Conservation (phyloP, 1,140 invertebrate genomes). For the Stenopsyche tienmushanensis region DNA sequence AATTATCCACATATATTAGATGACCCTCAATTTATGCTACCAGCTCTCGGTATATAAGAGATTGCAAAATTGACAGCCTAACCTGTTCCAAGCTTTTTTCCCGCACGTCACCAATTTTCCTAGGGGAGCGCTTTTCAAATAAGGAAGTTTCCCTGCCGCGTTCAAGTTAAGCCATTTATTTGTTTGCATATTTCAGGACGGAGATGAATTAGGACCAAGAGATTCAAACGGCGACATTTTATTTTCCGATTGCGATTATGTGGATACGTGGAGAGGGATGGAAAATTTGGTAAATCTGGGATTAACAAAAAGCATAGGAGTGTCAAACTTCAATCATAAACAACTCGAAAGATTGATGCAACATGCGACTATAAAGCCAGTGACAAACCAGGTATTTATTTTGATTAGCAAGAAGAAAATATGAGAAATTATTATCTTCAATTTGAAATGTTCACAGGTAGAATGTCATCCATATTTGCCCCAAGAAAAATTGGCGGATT, state of each 20-base stretch:
- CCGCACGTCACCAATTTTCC: background rate
- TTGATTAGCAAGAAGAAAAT: background rate
- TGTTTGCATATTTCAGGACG: slow-evolving; percentile 17
- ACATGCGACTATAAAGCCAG: slow-evolving; percentile 68
- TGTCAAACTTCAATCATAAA: slow-evolving; percentile 82
- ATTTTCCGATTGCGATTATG: slow-evolving; percentile 67
- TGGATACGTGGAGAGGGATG: slow-evolving; percentile 82
- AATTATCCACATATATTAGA: too few relatives aligned
- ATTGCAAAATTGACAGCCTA: too few relatives aligned
- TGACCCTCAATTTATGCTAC: too few relatives aligned
- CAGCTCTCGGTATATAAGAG: too few relatives aligned
- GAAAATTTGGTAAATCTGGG: slow-evolving; percentile 71
- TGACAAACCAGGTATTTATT: slow-evolving; percentile 72
- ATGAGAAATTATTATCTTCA: background rate
- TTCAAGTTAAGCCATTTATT: background rate
- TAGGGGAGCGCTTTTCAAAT: too few relatives aligned
- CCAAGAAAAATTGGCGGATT: slow-evolving; percentile 67
- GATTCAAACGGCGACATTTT: slow-evolving; percentile 63
- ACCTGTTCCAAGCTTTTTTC: background rate
- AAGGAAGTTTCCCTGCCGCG: too few relatives aligned
- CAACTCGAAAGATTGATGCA: slow-evolving; percentile 72
- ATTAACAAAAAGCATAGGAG: slow-evolving; percentile 71
- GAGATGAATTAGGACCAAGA: slow-evolving; percentile 45
- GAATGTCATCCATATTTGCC: slow-evolving; percentile 77
- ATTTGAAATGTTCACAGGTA: slow-evolving; percentile 52